Conservation (phyloP, 2,888 invertebrate species). For the Cephalotes varians region DNA sequence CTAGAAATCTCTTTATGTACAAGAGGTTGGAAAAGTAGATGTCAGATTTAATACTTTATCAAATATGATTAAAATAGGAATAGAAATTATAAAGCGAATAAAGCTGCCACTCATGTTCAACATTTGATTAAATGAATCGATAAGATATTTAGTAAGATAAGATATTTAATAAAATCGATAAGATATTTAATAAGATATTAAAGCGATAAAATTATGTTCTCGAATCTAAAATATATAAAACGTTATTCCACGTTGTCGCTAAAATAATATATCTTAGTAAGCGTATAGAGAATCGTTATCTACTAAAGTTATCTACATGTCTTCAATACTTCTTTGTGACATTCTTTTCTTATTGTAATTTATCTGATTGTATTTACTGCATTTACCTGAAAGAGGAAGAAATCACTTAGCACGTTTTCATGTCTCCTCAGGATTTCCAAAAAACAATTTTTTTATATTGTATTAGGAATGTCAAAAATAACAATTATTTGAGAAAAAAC, state of each 20-base stretch:
- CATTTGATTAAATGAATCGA: constrained; percentile 30
- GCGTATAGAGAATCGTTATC: neutral
- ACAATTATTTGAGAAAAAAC: too few species aligned
- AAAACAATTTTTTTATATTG: too few species aligned
- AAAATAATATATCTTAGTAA: neutral
- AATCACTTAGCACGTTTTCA: too few species aligned
- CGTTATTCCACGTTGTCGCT: neutral
- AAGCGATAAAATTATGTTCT: constrained; percentile 8
- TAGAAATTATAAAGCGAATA: constrained; percentile 45
- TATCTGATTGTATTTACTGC: neutral
- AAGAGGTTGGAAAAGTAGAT: constrained; percentile 45
- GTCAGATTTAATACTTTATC: constrained; percentile 39
- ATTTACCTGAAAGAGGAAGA: neutral
- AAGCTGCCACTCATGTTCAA: constrained; percentile 1
- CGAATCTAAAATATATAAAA: constrained; percentile 15
- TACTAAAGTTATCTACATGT: neutral
- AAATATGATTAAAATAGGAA: constrained; percentile 22
- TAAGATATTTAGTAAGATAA: constrained; percentile 48
- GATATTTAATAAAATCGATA: constrained; percentile 37
- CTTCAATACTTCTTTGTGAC: neutral
- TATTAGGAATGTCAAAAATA: too few species aligned
- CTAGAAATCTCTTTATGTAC: constrained; percentile 25
- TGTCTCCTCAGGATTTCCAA: too few species aligned
- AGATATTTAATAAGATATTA: constrained; percentile 12
- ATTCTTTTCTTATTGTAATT: neutral